Percentiles rank a stretch among this genome's conserved stretches.
Evolutionary conservation across 2,888 invertebrate species (phyloP).

Genomic region (Dioctria linearis): DNA sequence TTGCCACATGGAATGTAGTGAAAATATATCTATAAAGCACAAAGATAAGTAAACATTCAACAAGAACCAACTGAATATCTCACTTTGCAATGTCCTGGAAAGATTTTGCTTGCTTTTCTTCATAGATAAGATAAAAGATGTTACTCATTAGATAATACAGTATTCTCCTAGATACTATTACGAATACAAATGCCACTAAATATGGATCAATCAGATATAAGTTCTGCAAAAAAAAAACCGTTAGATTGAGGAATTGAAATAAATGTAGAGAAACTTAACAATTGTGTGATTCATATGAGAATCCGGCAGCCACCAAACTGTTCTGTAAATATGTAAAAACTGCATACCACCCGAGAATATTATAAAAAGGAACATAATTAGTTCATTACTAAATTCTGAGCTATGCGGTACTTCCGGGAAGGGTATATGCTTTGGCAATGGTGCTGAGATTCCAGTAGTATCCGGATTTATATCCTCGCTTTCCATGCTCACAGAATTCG

Average conservation of each 20-base stretch:
- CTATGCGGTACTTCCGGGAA: conserved; percentile 85
- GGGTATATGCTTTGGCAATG: conserved; percentile 85
- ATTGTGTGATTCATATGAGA: conserved; percentile 90
- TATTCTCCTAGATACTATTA: conserved; percentile 85
- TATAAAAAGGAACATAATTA: conserved; percentile 86
- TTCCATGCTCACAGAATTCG: not conserved
- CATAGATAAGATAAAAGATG: conserved; percentile 72
- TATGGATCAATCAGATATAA: conserved; percentile 94
- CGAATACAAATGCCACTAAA: conserved; percentile 86
- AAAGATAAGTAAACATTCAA: not conserved
- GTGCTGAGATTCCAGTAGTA: conserved; percentile 54
- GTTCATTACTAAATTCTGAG: conserved; percentile 88
- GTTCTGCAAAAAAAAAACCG: conserved; percentile 79
- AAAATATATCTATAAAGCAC: conserved; percentile 75
- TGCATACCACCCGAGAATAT: conserved; percentile 87
- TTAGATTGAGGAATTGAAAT: not conserved
- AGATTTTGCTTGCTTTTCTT: conserved; percentile 68
- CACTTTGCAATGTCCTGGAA: conserved; percentile 64
- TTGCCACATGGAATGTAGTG: conserved; percentile 75
- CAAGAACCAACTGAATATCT: conserved; percentile 54
- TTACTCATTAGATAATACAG: conserved; percentile 77
- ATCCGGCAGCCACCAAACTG: conserved; percentile 97
- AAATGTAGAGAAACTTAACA: conserved; percentile 72
- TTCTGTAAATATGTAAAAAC: conserved; percentile 94
- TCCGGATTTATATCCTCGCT: conserved; percentile 27